phyloP scores from a whole-genome alignment of 2,797 vertebrate species.

The Chelonia mydas region DNA sequence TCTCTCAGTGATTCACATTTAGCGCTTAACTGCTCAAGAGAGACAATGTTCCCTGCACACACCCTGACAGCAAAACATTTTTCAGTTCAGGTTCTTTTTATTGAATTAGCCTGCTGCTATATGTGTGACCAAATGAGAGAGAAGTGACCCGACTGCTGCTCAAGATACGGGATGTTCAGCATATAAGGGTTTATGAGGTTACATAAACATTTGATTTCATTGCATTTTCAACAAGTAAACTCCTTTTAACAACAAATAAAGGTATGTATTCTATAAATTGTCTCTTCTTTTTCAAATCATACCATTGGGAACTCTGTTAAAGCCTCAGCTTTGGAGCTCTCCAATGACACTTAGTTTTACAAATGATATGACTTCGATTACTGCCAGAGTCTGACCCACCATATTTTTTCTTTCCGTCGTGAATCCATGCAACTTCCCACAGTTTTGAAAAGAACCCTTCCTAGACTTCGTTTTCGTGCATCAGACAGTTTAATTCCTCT shows the following conservation, averaged over 20 bases:
- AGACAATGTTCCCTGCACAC: not conserved
- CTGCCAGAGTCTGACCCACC: not conserved
- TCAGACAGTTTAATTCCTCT: slow-evolving; percentile 40
- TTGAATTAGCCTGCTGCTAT: accelerated
- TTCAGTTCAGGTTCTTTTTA: not conserved
- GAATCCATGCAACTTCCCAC: not conserved
- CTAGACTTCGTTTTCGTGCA: not conserved
- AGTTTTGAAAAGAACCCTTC: not conserved
- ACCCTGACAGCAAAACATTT: not conserved
- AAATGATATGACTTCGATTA: accelerated
- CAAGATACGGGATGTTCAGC: accelerated
- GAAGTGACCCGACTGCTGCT: not conserved
- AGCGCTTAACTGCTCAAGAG: not conserved
- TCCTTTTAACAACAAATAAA: not conserved
- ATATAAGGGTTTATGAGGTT: accelerated
- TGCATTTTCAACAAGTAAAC: not conserved
- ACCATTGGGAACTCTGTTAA: not conserved
- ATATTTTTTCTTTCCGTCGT: not conserved
- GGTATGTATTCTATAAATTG: not conserved
- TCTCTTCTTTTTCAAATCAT: not conserved
- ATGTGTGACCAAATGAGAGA: accelerated
- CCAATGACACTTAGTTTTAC: accelerated
- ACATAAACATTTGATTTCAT: not conserved
- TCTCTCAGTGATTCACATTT: accelerated
- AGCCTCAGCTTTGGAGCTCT: not conserved